Conservation (phyloP, 2,113 vertebrate genomes). For the Himantopus leucocephalus region DNA sequence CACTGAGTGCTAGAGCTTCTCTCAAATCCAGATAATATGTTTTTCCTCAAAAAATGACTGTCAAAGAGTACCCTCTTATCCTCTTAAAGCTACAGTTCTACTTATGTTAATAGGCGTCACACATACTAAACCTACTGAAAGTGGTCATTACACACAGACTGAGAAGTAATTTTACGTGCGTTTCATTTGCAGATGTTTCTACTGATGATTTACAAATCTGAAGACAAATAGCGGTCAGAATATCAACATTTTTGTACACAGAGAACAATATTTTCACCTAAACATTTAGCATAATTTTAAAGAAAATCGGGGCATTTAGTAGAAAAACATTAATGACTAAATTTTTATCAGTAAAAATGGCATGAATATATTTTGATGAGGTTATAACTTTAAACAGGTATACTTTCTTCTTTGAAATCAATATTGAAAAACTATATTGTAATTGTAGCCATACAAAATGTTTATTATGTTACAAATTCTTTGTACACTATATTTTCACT, state of each 20-base stretch:
- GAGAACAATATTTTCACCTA: not conserved
- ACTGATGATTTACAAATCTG: not conserved
- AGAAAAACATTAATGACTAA: not conserved
- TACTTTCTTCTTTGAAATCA: conserved; percentile 2
- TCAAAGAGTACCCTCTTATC: not conserved
- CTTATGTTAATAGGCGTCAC: not conserved
- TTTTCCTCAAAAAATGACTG: not conserved
- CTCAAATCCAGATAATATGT: not conserved
- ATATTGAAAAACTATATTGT: conserved; percentile 46
- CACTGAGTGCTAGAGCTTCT: not conserved
- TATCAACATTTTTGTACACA: not conserved
- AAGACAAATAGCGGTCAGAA: not conserved
- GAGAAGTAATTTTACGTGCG: not conserved
- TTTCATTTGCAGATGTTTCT: not conserved
- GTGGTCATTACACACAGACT: not conserved
- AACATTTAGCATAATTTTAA: not conserved
- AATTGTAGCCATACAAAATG: conserved; percentile 64
- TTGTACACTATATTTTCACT: conserved; percentile 63
- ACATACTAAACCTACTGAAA: not conserved
- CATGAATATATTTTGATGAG: not conserved
- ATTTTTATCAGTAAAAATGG: not conserved
- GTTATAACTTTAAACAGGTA: not conserved
- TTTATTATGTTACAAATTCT: conserved; percentile 72
- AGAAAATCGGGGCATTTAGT: not conserved
- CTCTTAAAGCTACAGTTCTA: not conserved